Evolutionary conservation across 2,797 vertebrate genomes (phyloP).

Genomic region (Centroberyx gerrardi): DNA sequence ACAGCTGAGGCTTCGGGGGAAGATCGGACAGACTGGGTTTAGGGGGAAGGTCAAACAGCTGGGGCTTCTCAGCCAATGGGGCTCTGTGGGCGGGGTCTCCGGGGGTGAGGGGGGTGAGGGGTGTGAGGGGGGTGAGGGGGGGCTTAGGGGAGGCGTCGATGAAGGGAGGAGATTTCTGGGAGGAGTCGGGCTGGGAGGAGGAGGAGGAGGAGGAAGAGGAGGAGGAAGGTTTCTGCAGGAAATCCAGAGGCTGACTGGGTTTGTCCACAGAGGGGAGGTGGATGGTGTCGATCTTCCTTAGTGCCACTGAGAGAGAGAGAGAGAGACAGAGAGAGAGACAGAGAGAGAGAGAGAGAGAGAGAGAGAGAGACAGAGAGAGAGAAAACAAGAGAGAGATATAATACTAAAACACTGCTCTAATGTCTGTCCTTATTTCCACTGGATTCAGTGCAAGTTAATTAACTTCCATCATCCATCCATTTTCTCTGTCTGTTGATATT

Average conservation of each 20-base stretch:
- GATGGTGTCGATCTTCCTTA: slow-evolving; percentile 35
- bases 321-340: background rate
- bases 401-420: too few relatives aligned
- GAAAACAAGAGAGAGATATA: too few relatives aligned
- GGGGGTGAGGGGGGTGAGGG: background rate
- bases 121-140: background rate
- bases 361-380: too few relatives aligned
- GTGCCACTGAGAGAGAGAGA: slow-evolving; percentile 16
- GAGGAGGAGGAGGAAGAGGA: slow-evolving; percentile 2
- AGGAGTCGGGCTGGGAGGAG: slow-evolving; percentile 4
- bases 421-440: too few relatives aligned
- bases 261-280: slow-evolving; percentile 33
- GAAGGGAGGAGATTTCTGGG: slow-evolving; percentile 33
- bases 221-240: background rate
- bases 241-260: slow-evolving; percentile 5
- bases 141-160: slow-evolving; percentile 31
- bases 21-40: background rate
- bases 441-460: too few relatives aligned
- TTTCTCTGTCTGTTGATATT: too few relatives aligned
- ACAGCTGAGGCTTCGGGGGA: slow-evolving; percentile 10
- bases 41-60: background rate
- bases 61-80: slow-evolving; percentile 14
- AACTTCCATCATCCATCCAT: too few relatives aligned
- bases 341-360: too few relatives aligned
- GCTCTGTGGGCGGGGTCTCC: slow-evolving; percentile 1